Evolutionary conservation across 1,140 invertebrate genomes (phyloP).

Genomic region (Laupala kohalensis): DNA sequence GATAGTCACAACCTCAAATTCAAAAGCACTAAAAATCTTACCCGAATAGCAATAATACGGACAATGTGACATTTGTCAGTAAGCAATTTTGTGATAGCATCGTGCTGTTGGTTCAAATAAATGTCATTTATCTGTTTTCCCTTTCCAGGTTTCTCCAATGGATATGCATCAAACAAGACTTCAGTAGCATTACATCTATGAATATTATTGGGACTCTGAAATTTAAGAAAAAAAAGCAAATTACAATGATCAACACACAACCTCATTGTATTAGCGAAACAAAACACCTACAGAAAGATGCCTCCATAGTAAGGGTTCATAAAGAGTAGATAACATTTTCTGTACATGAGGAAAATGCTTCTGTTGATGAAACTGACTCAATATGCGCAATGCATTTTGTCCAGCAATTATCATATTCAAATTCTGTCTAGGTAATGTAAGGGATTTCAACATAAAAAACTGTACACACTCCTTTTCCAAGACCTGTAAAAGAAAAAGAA

Average conservation of each 20-base stretch:
- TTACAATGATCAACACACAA: neutral
- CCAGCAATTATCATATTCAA: neutral
- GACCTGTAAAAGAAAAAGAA: neutral
- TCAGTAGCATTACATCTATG: conserved; percentile 19
- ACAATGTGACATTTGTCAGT: conserved; percentile 18
- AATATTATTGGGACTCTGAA: conserved; percentile 18
- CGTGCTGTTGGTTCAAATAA: conserved; percentile 13
- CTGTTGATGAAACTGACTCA: neutral
- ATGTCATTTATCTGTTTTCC: conserved; percentile 13
- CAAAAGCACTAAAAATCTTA: too few relatives aligned
- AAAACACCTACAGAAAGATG: conserved; percentile 13
- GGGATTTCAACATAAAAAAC: neutral
- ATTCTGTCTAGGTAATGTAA: neutral
- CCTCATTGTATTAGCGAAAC: neutral
- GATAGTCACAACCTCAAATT: too few relatives aligned
- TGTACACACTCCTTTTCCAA: neutral
- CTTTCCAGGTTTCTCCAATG: conserved; percentile 17
- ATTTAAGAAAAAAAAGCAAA: neutral
- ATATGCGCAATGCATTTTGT: neutral
- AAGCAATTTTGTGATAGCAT: conserved; percentile 18
- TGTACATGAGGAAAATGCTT: neutral
- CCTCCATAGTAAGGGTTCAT: conserved; percentile 19
- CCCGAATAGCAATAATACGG: conserved; percentile 19
- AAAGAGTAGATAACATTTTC: conserved; percentile 16
- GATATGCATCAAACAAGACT: conserved; percentile 20